Evolutionary conservation across 2,888 invertebrate species (phyloP).

Genomic region (Cylindroiulus punctatus): DNA sequence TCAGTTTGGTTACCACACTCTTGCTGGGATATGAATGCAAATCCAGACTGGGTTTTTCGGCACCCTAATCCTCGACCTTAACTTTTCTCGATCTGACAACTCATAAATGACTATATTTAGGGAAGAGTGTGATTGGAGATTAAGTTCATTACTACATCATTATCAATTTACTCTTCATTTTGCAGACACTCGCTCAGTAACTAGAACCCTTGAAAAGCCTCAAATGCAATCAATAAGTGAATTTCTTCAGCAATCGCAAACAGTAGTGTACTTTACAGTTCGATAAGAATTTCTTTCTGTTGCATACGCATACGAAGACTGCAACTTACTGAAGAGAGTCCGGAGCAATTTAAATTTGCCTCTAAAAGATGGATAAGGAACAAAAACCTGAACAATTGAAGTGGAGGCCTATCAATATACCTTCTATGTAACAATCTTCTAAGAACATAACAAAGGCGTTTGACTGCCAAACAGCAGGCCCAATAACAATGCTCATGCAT

Average conservation of each 20-base stretch:
- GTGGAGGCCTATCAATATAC: too few relatives aligned
- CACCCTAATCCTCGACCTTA: not conserved
- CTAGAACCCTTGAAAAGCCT: not conserved
- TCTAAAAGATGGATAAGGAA: too few relatives aligned
- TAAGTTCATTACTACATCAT: not conserved
- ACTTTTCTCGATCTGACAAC: not conserved
- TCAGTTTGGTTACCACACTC: not conserved
- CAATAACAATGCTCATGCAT: too few relatives aligned
- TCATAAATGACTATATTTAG: slow-evolving; percentile 4
- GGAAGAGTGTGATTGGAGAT: not conserved
- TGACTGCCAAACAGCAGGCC: too few relatives aligned
- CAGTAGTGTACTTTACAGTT: not conserved
- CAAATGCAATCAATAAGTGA: not conserved
- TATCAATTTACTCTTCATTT: not conserved
- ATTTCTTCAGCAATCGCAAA: not conserved
- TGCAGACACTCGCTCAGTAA: not conserved
- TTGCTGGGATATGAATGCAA: not conserved
- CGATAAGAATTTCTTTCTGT: too few relatives aligned
- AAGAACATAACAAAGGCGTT: too few relatives aligned
- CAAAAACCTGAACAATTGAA: too few relatives aligned
- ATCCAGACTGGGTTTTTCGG: not conserved
- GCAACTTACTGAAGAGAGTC: too few relatives aligned
- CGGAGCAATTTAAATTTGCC: too few relatives aligned
- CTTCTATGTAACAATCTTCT: too few relatives aligned
- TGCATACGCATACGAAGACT: too few relatives aligned